Percentiles rank a stretch among this genome's conserved stretches.
phyloP scores from a whole-genome alignment of 92 coral and sea anemone species.

The Zoanthus sociatus region DNA sequence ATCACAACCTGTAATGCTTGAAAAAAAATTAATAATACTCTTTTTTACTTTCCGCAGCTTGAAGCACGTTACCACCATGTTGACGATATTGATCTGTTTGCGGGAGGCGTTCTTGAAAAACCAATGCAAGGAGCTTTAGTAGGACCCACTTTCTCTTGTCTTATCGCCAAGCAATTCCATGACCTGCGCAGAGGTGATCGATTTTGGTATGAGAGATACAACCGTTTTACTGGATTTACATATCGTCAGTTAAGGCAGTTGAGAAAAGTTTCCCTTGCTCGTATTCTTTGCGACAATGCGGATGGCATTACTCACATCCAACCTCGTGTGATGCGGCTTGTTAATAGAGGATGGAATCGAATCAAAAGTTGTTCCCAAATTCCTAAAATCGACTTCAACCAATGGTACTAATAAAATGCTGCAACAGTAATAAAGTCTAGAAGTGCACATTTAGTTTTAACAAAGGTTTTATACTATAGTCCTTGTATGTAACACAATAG shows the following conservation, averaged over 20 bases:
- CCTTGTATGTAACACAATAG: no score
- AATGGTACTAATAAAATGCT: neutral
- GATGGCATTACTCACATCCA: neutral
- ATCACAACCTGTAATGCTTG: no score
- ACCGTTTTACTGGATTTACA: neutral
- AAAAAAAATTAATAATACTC: no score
- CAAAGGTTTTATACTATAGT: no score
- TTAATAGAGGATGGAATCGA: neutral
- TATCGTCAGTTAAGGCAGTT: neutral
- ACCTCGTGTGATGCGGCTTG: neutral
- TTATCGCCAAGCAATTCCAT: slow-evolving; percentile 14
- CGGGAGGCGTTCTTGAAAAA: slow-evolving; percentile 5
- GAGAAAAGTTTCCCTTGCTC: slow-evolving; percentile 14
- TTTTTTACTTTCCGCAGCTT: neutral
- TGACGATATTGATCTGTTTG: slow-evolving; percentile 25
- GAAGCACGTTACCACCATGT: neutral
- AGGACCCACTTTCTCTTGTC: slow-evolving; percentile 20
- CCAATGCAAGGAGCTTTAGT: neutral
- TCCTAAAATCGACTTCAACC: neutral
- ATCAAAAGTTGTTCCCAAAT: neutral
- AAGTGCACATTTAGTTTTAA: no score
- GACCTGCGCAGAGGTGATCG: slow-evolving; percentile 25
- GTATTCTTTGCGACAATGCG: slow-evolving; percentile 8
- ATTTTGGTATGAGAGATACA: slow-evolving; percentile 25
- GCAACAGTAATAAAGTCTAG: no score